Evolutionary conservation across 2,797 vertebrate genomes (phyloP).

Genomic region (Sebastes cheni): DNA sequence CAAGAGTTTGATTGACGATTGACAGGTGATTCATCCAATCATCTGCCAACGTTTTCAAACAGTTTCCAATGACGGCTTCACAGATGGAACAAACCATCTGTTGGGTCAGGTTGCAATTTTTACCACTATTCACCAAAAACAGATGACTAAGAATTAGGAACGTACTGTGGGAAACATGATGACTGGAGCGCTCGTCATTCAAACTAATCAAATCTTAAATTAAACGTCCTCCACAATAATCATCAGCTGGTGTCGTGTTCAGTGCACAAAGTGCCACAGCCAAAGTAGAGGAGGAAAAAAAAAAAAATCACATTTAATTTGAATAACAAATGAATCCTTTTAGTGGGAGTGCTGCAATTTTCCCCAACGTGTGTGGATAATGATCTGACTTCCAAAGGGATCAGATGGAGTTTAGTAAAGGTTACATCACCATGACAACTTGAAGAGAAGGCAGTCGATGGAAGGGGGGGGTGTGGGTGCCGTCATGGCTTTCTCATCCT

Average conservation of each 20-base stretch:
- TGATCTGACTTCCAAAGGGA: constrained; percentile 57
- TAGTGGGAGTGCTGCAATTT: constrained; percentile 62
- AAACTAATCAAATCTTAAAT: constrained; percentile 54
- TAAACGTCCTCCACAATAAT: constrained; percentile 42
- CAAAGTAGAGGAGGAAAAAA: not conserved
- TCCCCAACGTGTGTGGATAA: constrained; percentile 53
- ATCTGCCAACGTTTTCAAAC: not conserved
- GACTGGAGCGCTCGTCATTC: constrained; percentile 16
- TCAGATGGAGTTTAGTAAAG: constrained; percentile 63
- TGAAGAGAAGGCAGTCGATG: constrained; percentile 34
- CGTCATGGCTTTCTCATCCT: not conserved
- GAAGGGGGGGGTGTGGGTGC: not conserved
- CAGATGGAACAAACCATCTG: too few relatives aligned
- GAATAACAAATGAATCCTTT: constrained; percentile 78
- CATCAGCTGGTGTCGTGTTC: constrained; percentile 40
- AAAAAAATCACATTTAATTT: constrained; percentile 55
- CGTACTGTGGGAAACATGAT: not conserved
- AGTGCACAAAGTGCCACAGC: constrained; percentile 31
- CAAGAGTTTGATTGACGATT: not conserved
- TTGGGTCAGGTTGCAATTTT: not conserved
- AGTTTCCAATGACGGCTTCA: too few relatives aligned
- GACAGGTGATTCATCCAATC: not conserved
- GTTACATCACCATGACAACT: constrained; percentile 74
- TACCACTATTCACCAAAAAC: not conserved
- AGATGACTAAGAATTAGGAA: not conserved